Evolutionary conservation across 2,888 invertebrate species (phyloP).

Genomic region (Pelosia muscerda): DNA sequence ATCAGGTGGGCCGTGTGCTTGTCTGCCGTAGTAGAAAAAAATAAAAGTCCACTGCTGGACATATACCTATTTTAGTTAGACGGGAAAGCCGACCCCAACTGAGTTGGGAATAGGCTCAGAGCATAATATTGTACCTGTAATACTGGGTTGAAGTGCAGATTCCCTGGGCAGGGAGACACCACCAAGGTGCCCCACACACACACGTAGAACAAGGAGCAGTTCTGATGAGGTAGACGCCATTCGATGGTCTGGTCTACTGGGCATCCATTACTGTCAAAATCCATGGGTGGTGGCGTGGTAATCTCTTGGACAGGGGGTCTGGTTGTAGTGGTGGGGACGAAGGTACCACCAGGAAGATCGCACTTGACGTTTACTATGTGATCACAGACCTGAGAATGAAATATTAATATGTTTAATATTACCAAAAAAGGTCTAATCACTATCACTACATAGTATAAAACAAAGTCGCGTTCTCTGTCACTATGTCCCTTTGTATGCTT

Average conservation of each 20-base stretch:
- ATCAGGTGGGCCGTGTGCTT: no score
- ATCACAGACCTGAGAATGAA: conserved; percentile 2
- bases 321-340: not conserved
- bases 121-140: not conserved
- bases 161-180: conserved; percentile 52
- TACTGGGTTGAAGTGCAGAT: not conserved
- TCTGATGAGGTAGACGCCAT: conserved; percentile 43
- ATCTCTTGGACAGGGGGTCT: not conserved
- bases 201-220: conserved; percentile 56
- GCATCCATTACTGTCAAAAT: conserved; percentile 38
- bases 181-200: conserved; percentile 46
- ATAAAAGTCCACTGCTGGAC: no score
- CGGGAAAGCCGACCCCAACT: no score
- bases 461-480: no score
- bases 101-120: no score
- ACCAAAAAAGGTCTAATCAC: no score
- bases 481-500: no score
- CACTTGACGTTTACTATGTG: conserved; percentile 1
- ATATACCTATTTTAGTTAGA: no score
- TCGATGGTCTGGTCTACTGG: conserved; percentile 46
- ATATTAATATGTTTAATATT: no score
- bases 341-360: not conserved
- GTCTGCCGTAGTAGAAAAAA: no score
- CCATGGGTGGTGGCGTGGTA: not conserved
- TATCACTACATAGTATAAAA: no score